Base-by-base conservation (phyloP, 2,888 invertebrate species). In the Phania funesta region DNA sequence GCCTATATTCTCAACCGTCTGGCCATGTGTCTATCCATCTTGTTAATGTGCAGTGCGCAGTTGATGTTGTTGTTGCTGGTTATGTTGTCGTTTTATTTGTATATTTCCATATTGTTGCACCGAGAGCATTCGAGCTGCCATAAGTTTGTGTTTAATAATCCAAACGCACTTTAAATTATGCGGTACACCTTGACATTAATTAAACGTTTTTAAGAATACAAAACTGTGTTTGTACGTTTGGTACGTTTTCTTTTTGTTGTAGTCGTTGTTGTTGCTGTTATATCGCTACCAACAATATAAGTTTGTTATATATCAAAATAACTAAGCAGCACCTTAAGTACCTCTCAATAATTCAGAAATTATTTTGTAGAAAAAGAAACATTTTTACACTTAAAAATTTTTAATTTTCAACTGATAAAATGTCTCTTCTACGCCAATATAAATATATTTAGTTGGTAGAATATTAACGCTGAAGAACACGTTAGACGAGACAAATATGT, bases 111-210 rank as follows among this genome's bases (percentile, higher is more conserved):
- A 71, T 62, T 74, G 58, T 58, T 70, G 68, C 82, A 74, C 48
- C 46, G 71, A 77, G 46, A 74, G 62, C 52, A 54, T 77, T 71
- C 50, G 56, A 52, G 65, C 78, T 78, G 60, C 71, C 60, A 80
- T 80, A 65, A 70, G 73, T 71, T 70, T 79, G 84, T 76, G 67
- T 85, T 83, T 84, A 83, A 83, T 84, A 85, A 86, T 84, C 84
- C 82, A 85, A 86, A 86, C 86, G 86, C 86, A 86, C 85, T 85
- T 88, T 87, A 87, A 87, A 87, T 88, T 87, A 88, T 87, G 88
- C 87, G 85, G 88, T 87, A 86, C 86, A 87, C 88, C 88, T 88
- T 88, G 88, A 88, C 88, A 88, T 86, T 87, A 87, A 88, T 88
- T 86, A 86, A 80, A 82, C 70, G 68, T 75, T 82, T 64, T 82